Evolutionary conservation across 2,113 vertebrate species (phyloP).

Genomic region (Vanacampus margaritifer): DNA sequence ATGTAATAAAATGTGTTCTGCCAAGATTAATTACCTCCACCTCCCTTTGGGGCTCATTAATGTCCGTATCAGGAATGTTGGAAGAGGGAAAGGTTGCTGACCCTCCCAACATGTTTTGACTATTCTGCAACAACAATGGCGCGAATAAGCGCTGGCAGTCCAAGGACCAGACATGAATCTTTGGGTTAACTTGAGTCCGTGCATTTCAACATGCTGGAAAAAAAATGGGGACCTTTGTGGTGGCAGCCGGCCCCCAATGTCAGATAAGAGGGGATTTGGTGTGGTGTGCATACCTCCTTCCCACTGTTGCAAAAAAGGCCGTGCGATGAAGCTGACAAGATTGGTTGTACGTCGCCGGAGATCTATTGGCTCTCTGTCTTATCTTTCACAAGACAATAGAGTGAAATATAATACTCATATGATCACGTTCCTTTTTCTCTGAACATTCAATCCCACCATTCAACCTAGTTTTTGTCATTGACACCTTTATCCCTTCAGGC

Average conservation of each 20-base stretch:
- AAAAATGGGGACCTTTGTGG: slow-evolving; percentile 54
- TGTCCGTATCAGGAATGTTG: slow-evolving; percentile 59
- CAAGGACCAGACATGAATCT: slow-evolving; percentile 49
- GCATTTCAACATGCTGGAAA: slow-evolving; percentile 37
- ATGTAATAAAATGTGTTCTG: slow-evolving; percentile 45
- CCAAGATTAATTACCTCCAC: slow-evolving; percentile 51
- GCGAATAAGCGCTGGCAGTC: slow-evolving; percentile 41
- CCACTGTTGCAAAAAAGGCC: slow-evolving; percentile 59
- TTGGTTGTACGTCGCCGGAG: slow-evolving; percentile 23
- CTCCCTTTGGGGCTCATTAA: slow-evolving; percentile 60
- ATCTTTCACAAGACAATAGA: slow-evolving; percentile 4
- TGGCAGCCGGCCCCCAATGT: slow-evolving; percentile 38
- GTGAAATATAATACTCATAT: background rate
- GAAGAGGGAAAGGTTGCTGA: slow-evolving; percentile 45
- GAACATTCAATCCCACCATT: background rate
- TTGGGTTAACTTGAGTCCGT: slow-evolving; percentile 55
- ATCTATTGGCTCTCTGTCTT: slow-evolving; percentile 23
- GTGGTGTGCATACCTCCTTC: slow-evolving; percentile 59
- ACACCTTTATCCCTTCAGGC: background rate
- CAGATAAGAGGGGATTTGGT: slow-evolving; percentile 68
- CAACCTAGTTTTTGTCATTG: background rate
- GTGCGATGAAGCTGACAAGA: slow-evolving; percentile 26
- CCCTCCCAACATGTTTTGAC: slow-evolving; percentile 55
- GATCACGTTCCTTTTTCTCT: background rate
- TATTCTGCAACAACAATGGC: slow-evolving; percentile 49